These are phyloP conservation scores for Jaculus jaculus DNA, from an alignment of 2,113 vertebrate species.

Conservation along the genomic window DNA sequence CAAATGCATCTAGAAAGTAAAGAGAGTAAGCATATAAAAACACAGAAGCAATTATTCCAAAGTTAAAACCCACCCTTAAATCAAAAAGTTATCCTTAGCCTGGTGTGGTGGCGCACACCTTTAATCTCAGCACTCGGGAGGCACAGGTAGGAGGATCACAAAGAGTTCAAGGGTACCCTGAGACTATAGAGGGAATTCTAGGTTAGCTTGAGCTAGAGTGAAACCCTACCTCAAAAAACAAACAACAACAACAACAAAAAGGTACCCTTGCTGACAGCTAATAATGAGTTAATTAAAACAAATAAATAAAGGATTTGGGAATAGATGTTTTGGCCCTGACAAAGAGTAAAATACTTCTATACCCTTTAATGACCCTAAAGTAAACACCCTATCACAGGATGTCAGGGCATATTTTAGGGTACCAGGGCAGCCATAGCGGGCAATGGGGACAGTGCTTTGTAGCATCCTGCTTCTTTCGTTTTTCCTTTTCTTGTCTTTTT, in stretches of 20 bases:
- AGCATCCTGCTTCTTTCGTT: accelerated
- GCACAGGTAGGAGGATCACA: no score
- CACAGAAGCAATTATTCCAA: background rate
- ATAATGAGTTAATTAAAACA: background rate
- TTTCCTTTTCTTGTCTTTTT: background rate
- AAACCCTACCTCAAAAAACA: no score
- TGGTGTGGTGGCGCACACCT: no score
- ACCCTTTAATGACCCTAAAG: background rate
- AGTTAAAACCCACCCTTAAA: background rate
- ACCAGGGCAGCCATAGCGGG: no score
- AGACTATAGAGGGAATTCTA: no score
- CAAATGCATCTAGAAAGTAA: background rate
- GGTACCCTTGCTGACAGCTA: background rate
- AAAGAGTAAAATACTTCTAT: background rate
- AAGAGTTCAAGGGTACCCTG: no score
- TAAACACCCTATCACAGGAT: background rate
- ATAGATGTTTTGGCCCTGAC: background rate
- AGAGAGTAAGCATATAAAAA: background rate
- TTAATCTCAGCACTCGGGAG: no score
- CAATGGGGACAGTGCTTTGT: accelerated
- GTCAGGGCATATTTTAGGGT: background rate
- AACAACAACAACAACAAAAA: no score
- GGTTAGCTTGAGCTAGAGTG: no score
- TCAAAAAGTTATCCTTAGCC: no score
- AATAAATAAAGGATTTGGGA: background rate